These are phyloP conservation scores for Manacus vitellinus DNA, from an alignment of 2,113 vertebrate genomes.

Conservation along the genomic window DNA sequence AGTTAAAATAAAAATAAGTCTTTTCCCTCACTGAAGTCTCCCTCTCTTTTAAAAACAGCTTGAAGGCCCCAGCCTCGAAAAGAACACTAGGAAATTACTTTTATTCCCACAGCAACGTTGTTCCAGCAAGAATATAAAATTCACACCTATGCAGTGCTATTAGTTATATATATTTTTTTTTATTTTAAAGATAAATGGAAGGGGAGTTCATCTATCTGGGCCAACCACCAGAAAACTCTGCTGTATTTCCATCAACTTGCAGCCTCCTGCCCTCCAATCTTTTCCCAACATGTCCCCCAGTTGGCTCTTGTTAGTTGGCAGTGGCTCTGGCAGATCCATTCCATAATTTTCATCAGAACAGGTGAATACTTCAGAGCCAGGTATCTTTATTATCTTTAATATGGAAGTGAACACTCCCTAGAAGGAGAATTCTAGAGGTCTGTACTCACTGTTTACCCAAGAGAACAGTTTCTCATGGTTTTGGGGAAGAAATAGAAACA, in stretches of 20 bases:
- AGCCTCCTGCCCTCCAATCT: not conserved
- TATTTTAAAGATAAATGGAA: not conserved
- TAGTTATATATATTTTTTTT: not conserved
- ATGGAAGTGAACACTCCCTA: not conserved
- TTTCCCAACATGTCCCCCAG: not conserved
- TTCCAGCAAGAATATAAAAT: not conserved
- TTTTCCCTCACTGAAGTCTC: not conserved
- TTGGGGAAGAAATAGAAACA: not conserved
- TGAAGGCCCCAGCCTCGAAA: not conserved
- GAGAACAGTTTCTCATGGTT: not conserved
- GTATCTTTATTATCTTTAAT: not conserved
- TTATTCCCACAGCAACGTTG: not conserved
- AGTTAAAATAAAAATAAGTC: not conserved
- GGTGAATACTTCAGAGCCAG: not conserved
- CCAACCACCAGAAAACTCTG: not conserved
- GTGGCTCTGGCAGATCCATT: not conserved
- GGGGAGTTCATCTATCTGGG: not conserved
- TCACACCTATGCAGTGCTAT: not conserved
- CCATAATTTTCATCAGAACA: not conserved
- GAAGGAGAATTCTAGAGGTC: not conserved
- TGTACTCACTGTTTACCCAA: not conserved
- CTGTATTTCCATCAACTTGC: not conserved
- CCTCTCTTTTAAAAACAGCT: not conserved
- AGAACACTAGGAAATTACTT: not conserved
- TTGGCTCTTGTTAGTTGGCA: not conserved